Conservation (phyloP, 2,888 invertebrate species). For the Diadegma fenestrale region DNA sequence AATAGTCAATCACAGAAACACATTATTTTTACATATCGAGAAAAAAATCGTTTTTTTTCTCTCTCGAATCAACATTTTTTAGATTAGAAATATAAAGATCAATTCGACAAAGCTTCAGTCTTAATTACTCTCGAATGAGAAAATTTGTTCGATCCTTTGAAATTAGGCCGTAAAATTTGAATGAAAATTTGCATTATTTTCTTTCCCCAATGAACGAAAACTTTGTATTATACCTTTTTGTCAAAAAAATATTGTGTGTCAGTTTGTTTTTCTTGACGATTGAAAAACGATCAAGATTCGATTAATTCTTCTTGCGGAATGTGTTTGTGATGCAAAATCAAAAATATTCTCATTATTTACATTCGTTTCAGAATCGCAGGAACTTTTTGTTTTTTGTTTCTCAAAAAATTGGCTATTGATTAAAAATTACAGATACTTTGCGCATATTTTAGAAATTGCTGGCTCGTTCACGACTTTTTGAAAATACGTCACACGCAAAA, state of each 20-base stretch:
- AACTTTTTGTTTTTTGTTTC: neutral
- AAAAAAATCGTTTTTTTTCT: slow-evolving; percentile 25
- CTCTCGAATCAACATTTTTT: neutral
- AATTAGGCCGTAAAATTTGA: neutral
- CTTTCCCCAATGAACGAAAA: neutral
- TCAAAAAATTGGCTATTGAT: neutral
- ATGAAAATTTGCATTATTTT: neutral
- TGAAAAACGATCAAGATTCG: neutral
- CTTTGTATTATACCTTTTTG: neutral
- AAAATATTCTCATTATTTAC: neutral
- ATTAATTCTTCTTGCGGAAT: neutral
- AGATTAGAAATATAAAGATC: slow-evolving; percentile 31
- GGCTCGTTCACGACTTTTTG: neutral
- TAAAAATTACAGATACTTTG: neutral
- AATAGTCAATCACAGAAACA: slow-evolving; percentile 12
- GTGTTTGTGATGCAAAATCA: neutral
- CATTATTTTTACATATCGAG: slow-evolving; percentile 7
- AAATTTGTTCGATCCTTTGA: neutral
- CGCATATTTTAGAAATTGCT: neutral
- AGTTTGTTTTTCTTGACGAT: neutral
- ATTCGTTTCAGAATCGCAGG: neutral
- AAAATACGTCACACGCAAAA: neutral
- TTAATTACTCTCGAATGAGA: slow-evolving; percentile 30
- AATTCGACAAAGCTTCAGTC: slow-evolving; percentile 59
- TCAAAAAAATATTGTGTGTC: neutral